Evolutionary conservation across 2,797 vertebrate genomes (phyloP).

Genomic region (Antrozous pallidus): DNA sequence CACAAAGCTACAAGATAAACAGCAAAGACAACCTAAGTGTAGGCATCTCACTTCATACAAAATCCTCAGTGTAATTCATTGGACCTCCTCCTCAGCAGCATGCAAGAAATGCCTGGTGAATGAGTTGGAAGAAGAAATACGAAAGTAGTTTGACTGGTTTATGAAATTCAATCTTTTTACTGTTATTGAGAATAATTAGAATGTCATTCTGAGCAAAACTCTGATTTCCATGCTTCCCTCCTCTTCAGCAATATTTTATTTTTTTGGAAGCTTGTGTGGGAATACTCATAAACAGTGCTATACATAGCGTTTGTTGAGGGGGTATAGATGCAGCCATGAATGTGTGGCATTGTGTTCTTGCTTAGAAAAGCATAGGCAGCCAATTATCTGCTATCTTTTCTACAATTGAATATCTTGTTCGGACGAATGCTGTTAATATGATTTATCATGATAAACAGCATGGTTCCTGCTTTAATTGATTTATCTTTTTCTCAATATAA

Average conservation of each 20-base stretch:
- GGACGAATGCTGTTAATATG: constrained; percentile 38
- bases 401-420: constrained; percentile 40
- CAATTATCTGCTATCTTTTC: neutral
- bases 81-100: neutral
- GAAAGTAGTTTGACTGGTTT: neutral
- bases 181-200: neutral
- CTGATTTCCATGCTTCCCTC: neutral
- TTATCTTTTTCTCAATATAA: constrained; percentile 48
- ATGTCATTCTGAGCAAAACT: neutral
- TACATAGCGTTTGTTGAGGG: rapidly evolving
- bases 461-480: constrained; percentile 57
- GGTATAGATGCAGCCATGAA: neutral
- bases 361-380: constrained; percentile 26
- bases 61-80: neutral
- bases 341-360: neutral
- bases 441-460: constrained; percentile 52
- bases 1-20: neutral
- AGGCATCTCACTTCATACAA: neutral
- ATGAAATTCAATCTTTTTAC: neutral
- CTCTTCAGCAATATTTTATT: neutral
- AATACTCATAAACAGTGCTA: neutral
- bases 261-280: neutral
- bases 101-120: neutral
- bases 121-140: neutral
- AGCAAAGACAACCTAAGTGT: neutral